phyloP scores from a whole-genome alignment of 2,113 vertebrate genomes.

The Delphinus delphis region DNA sequence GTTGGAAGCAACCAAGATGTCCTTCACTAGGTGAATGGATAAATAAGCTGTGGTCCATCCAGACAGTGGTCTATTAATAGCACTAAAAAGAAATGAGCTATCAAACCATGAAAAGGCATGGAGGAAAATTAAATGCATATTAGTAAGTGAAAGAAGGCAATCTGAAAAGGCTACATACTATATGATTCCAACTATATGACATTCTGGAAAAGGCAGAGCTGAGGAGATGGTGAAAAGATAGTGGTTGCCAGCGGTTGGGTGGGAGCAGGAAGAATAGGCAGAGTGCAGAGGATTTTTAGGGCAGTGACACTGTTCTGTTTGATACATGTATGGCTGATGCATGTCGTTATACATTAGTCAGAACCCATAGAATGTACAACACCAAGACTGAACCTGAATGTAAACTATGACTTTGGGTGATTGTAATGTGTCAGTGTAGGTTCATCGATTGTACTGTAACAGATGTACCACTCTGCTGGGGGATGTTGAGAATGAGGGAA shows the following conservation, averaged over 20 bases:
- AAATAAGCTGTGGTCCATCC: not conserved
- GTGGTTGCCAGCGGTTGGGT: not conserved
- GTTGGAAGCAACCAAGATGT: not conserved
- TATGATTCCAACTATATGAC: not conserved
- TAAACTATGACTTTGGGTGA: not conserved
- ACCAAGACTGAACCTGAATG: not conserved
- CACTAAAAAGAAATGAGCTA: not conserved
- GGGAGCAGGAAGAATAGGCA: too few relatives aligned
- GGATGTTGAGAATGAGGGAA: not conserved
- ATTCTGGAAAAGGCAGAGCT: not conserved
- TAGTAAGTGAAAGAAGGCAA: not conserved
- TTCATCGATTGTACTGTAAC: not conserved
- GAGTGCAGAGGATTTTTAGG: not conserved
- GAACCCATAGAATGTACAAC: not conserved
- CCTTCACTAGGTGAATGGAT: not conserved
- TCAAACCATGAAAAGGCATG: not conserved
- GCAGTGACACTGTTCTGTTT: not conserved
- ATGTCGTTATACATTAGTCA: not conserved
- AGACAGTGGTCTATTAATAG: not conserved
- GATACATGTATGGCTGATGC: not conserved
- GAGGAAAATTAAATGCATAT: not conserved
- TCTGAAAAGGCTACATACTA: not conserved
- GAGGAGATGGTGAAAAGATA: not conserved
- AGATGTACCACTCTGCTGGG: not conserved
- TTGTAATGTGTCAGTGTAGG: not conserved